Evolutionary conservation across 2,888 invertebrate species (phyloP).

Genomic region (Drosophila yooni): DNA sequence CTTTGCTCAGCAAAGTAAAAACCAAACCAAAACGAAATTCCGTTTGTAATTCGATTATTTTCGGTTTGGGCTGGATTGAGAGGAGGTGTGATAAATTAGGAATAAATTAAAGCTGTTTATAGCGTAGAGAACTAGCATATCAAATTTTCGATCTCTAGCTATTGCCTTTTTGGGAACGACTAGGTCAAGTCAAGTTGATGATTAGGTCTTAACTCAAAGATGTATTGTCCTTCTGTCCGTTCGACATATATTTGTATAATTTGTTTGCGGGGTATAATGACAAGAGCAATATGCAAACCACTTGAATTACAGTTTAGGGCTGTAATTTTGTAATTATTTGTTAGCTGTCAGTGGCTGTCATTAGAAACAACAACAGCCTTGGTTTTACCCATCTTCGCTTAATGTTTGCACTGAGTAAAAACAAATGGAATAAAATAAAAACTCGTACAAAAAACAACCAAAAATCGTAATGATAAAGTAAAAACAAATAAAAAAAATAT

Average conservation of each 20-base stretch:
- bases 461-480: conserved; percentile 13
- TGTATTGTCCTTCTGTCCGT: background rate
- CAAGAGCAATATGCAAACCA: conserved; percentile 35
- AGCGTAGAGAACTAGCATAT: background rate
- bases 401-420: conserved; percentile 41
- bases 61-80: background rate
- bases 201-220: background rate
- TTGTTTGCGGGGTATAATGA: background rate
- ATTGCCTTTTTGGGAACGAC: background rate
- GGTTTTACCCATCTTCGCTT: conserved; percentile 45
- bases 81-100: background rate
- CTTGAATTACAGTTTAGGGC: conserved; percentile 34
- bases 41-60: conserved; percentile 5
- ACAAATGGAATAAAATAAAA: conserved; percentile 21
- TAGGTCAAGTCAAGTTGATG: background rate
- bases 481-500: conserved; percentile 28
- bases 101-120: background rate
- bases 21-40: conserved; percentile 4
- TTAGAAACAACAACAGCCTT: conserved; percentile 52
- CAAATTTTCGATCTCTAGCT: background rate
- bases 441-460: conserved; percentile 4
- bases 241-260: background rate
- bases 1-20: background rate
- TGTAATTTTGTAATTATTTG: conserved; percentile 40
- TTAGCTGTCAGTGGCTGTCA: conserved; percentile 51